Conservation (phyloP, 2,888 invertebrate species). For the Microplitis deprimator region DNA sequence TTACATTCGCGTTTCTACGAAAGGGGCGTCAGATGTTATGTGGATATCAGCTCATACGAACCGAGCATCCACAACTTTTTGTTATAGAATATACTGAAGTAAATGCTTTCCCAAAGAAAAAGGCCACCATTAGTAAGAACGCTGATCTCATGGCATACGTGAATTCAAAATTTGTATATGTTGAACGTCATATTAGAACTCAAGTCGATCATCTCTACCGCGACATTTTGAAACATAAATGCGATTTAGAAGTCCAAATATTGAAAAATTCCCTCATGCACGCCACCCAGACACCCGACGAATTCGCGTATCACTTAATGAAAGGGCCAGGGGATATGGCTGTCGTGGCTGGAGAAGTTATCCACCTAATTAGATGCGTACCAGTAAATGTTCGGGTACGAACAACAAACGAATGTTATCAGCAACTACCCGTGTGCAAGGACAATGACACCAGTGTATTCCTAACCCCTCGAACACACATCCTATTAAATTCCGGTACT, state of each 20-base stretch:
- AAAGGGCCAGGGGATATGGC: conserved; percentile 49
- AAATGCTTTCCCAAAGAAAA: neutral
- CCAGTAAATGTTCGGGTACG: conserved; percentile 42
- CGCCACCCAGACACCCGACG: conserved; percentile 48
- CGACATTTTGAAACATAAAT: neutral
- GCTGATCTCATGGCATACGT: neutral
- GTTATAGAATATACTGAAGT: neutral
- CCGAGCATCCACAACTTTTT: neutral
- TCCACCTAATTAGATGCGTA: conserved; percentile 50
- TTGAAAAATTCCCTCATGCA: conserved; percentile 47
- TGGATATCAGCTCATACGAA: neutral
- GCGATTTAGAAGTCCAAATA: conserved; percentile 41
- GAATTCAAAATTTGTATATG: conserved; percentile 2
- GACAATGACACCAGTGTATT: neutral
- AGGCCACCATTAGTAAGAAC: neutral
- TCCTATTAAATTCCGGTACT: conserved; percentile 13
- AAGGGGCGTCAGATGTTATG: neutral
- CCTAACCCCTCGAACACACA: conserved; percentile 16
- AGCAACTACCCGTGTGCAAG: neutral
- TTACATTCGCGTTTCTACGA: neutral
- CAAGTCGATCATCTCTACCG: neutral
- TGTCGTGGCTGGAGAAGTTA: conserved; percentile 49
- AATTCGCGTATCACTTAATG: conserved; percentile 48
- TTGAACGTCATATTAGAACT: neutral
- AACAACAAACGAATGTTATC: conserved; percentile 34